Percentiles rank a stretch among this genome's conserved stretches.
These are phyloP conservation scores for Probaryconus sp. DNA, from an alignment of 1,140 invertebrate genomes.

Conservation along the genomic window DNA sequence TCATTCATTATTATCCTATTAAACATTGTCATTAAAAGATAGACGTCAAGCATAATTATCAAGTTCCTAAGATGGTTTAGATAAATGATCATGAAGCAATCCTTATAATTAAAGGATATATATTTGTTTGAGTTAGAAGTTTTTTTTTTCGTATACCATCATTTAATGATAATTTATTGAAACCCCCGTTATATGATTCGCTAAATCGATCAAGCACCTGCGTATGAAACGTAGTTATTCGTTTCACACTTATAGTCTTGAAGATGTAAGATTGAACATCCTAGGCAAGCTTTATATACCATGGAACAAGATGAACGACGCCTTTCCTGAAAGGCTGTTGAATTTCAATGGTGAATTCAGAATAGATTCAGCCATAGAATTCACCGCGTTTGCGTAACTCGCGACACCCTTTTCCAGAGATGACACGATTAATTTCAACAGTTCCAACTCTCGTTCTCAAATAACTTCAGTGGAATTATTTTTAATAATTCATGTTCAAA, in stretches of 20 bases:
- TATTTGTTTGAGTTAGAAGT: too few species aligned
- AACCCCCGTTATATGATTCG: constrained; percentile 25
- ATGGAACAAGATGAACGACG: constrained; percentile 68
- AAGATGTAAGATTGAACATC: constrained; percentile 70
- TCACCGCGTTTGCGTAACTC: constrained; percentile 46
- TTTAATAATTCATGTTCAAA: constrained; percentile 6
- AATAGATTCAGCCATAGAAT: constrained; percentile 55
- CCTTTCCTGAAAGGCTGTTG: constrained; percentile 69
- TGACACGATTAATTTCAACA: constrained; percentile 56
- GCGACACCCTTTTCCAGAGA: constrained; percentile 55
- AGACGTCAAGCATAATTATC: too few species aligned
- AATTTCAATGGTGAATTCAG: constrained; percentile 69
- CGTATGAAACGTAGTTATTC: constrained; percentile 53
- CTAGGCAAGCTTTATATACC: constrained; percentile 64
- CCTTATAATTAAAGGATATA: too few species aligned
- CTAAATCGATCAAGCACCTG: constrained; percentile 53
- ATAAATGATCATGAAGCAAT: too few species aligned
- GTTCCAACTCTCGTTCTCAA: constrained; percentile 18
- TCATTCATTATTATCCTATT: too few species aligned
- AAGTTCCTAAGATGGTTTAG: too few species aligned
- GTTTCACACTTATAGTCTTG: constrained; percentile 55
- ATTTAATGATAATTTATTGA: constrained; percentile 8
- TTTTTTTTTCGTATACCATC: too few species aligned
- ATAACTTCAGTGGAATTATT: constrained; percentile 31
- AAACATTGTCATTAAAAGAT: too few species aligned